Conservation (phyloP, 1,140 invertebrate species). For the Drosophila gunungcola region DNA sequence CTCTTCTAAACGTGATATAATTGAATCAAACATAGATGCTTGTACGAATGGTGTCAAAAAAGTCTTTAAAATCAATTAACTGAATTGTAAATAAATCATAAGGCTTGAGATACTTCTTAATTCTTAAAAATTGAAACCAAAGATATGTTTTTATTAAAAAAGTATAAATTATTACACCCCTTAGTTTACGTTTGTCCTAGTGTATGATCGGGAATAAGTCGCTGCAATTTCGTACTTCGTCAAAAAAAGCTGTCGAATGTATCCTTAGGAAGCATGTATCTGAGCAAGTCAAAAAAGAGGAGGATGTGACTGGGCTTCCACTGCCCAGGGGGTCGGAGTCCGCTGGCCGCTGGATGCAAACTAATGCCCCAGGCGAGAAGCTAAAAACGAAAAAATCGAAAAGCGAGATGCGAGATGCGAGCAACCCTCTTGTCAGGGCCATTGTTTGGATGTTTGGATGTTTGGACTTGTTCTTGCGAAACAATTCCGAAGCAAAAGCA, state of each 20-base stretch:
- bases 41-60: too few relatives aligned
- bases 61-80: too few relatives aligned
- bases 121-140: too few relatives aligned
- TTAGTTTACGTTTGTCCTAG: neutral
- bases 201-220: conserved; percentile 15
- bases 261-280: conserved; percentile 41
- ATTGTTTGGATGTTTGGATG: conserved; percentile 42
- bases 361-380: conserved; percentile 30
- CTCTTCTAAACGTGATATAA: too few relatives aligned
- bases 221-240: conserved; percentile 30
- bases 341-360: conserved; percentile 22
- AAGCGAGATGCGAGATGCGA: conserved; percentile 30
- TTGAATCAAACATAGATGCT: too few relatives aligned
- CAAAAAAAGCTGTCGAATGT: conserved; percentile 15
- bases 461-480: conserved; percentile 31
- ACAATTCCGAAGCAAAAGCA: conserved; percentile 20
- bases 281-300: conserved; percentile 24
- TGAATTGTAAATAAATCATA: too few relatives aligned
- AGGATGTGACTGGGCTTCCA: conserved; percentile 38
- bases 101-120: too few relatives aligned
- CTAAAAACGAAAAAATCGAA: neutral
- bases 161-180: too few relatives aligned
- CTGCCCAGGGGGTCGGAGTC: conserved; percentile 49
- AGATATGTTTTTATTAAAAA: too few relatives aligned
- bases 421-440: conserved; percentile 51